These are phyloP conservation scores for Tenualosa ilisha DNA, from an alignment of 2,797 vertebrate species.

Conservation along the genomic window DNA sequence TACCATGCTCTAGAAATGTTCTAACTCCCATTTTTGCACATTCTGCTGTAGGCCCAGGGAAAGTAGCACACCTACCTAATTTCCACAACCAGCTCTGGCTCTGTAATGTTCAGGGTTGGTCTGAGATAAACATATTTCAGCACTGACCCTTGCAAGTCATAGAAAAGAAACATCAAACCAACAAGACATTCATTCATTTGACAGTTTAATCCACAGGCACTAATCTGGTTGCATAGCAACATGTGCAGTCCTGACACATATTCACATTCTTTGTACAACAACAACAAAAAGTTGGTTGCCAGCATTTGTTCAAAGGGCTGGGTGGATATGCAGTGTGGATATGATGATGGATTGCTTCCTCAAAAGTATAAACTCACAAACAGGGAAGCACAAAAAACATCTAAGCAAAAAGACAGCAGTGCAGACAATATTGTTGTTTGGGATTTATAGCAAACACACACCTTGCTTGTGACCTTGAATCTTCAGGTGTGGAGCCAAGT, in stretches of 20 bases:
- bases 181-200: background rate
- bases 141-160: background rate
- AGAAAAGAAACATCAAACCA: background rate
- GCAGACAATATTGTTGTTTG: background rate
- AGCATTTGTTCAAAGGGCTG: background rate
- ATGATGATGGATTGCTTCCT: background rate
- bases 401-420: background rate
- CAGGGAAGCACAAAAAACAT: background rate
- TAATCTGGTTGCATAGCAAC: background rate
- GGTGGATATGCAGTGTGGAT: background rate
- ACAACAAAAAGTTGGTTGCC: background rate
- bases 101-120: background rate
- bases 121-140: background rate
- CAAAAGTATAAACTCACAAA: background rate
- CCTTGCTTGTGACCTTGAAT: background rate
- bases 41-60: conserved; percentile 3
- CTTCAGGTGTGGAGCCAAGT: background rate
- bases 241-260: background rate
- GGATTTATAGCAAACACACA: background rate
- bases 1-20: background rate
- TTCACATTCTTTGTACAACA: background rate
- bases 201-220: background rate
- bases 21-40: background rate
- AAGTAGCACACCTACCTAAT: conserved; percentile 4
- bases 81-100: background rate